phyloP scores from a whole-genome alignment of 2,888 invertebrate genomes.

The Autographa gamma region DNA sequence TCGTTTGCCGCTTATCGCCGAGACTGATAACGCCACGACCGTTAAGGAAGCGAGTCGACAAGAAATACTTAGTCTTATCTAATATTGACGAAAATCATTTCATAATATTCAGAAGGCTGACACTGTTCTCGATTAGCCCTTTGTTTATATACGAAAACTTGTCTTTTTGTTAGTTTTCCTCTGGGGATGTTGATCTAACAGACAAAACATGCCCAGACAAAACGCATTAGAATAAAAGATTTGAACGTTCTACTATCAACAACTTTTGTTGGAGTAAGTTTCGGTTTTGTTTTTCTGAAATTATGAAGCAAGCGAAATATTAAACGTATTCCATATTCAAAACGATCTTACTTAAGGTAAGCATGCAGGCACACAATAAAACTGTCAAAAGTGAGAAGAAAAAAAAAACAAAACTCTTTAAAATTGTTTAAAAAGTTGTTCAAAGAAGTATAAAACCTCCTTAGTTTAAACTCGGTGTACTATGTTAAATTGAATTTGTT shows the following conservation, averaged over 20 bases:
- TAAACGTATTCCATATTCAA: no score
- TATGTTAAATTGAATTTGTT: conserved; percentile 52
- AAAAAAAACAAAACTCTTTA: not conserved
- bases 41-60: conserved; percentile 76
- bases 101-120: conserved; percentile 64
- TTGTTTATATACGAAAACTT: conserved; percentile 61
- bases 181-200: conserved; percentile 32
- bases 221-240: conserved; percentile 35
- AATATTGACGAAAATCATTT: conserved; percentile 74
- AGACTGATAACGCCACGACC: conserved; percentile 73
- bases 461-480: conserved; percentile 19
- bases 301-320: not conserved
- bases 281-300: not conserved
- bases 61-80: conserved; percentile 77
- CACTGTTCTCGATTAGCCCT: conserved; percentile 62
- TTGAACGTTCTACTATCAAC: conserved; percentile 21
- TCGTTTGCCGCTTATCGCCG: conserved; percentile 79
- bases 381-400: not conserved
- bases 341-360: no score
- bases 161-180: conserved; percentile 52
- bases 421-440: no score
- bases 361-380: not conserved
- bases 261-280: not conserved
- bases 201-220: conserved; percentile 21
- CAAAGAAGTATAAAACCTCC: not conserved